phyloP scores from a whole-genome alignment of 2,797 vertebrate genomes.

The Enteromius fasciolatus region DNA sequence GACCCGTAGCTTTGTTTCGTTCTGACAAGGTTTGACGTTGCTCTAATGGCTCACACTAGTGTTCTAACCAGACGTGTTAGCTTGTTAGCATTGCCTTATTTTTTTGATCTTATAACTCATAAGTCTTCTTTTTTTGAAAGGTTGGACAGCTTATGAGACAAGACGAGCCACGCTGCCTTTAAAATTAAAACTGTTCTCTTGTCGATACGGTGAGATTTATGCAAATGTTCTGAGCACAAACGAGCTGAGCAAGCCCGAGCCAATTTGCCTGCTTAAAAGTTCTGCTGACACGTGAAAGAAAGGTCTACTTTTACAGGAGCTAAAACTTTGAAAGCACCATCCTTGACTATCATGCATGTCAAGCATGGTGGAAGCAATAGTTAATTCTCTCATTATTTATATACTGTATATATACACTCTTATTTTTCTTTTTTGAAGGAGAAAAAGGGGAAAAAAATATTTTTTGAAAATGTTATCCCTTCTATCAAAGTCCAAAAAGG shows the following conservation, averaged over 20 bases:
- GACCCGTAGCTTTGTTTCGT: constrained; percentile 21
- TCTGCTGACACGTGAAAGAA: constrained; percentile 39
- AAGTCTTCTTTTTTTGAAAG: constrained; percentile 10
- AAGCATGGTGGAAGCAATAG: not conserved
- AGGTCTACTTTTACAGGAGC: constrained; percentile 17
- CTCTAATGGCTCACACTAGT: constrained; percentile 7
- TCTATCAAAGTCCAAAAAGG: not conserved
- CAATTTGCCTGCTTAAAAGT: constrained; percentile 26
- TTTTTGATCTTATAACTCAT: constrained; percentile 12
- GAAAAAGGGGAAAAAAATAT: no score
- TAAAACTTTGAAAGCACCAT: constrained; percentile 29
- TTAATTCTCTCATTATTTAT: not conserved
- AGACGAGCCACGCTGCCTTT: constrained; percentile 55
- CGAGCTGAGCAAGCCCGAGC: not conserved
- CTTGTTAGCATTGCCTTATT: constrained; percentile 35
- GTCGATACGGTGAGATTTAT: constrained; percentile 35
- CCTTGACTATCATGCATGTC: constrained; percentile 31
- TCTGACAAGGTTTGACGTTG: constrained; percentile 44
- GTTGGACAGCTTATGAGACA: constrained; percentile 12
- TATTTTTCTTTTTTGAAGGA: not conserved
- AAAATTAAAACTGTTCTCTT: constrained; percentile 45
- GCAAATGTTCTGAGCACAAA: constrained; percentile 29
- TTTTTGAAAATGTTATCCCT: not conserved
- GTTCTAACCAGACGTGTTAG: constrained; percentile 22
- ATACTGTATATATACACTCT: no score